phyloP scores from a whole-genome alignment of 1,140 invertebrate genomes.

The Drusus annulatus region DNA sequence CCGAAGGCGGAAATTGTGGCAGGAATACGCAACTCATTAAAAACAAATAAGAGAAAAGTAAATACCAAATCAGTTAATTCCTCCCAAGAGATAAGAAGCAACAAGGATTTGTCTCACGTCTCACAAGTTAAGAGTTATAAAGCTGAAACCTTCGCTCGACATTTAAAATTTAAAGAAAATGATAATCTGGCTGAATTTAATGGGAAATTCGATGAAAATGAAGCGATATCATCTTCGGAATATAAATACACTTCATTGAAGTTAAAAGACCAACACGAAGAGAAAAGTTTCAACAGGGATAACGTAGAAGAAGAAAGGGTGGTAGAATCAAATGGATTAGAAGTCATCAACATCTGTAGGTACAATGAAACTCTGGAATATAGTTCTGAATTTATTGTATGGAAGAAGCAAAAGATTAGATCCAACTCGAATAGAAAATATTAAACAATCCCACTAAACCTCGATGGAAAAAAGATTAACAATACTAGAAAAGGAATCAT shows the following conservation, averaged over 20 bases:
- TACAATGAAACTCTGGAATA: not conserved
- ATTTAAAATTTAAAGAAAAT: slow-evolving; percentile 3
- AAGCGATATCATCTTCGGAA: not conserved
- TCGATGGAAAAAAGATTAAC: too few species aligned
- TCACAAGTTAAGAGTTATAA: not conserved
- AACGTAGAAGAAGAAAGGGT: not conserved
- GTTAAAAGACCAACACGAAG: not conserved
- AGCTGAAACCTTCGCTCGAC: not conserved
- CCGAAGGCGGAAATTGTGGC: not conserved
- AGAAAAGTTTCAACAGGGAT: not conserved
- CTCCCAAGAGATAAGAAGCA: not conserved
- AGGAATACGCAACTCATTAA: slow-evolving; percentile 1
- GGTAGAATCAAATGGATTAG: not conserved
- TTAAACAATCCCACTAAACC: too few species aligned
- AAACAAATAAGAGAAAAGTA: not conserved
- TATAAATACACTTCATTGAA: not conserved
- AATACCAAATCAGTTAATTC: not conserved
- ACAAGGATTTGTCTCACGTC: too few species aligned
- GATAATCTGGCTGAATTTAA: not conserved
- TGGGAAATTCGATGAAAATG: not conserved
- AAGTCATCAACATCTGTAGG: slow-evolving; percentile 6
- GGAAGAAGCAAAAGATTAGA: not conserved
- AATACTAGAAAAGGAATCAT: too few species aligned
- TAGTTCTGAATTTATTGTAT: not conserved
- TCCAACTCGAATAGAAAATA: not conserved